These are phyloP conservation scores for Tuta absoluta DNA, from an alignment of 2,888 invertebrate species.

Conservation along the genomic window DNA sequence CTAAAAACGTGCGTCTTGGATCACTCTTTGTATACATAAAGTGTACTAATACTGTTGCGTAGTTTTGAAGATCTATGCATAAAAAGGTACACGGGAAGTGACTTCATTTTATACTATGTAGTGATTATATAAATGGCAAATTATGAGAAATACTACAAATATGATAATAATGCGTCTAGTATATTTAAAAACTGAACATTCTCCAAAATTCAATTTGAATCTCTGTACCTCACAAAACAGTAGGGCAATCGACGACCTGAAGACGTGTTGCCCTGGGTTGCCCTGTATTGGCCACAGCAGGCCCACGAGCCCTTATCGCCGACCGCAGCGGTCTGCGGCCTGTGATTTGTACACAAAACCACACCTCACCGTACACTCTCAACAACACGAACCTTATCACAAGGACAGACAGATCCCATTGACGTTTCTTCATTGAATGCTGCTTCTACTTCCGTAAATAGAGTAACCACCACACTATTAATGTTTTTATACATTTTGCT, in stretches of 20 bases:
- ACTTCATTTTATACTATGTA: too few relatives aligned
- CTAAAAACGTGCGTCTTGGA: too few relatives aligned
- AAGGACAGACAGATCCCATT: background rate
- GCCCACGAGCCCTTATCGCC: constrained; percentile 25
- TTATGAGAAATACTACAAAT: background rate
- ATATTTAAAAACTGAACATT: background rate
- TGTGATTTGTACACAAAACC: constrained; percentile 17
- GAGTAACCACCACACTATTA: constrained; percentile 73
- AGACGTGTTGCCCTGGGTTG: background rate
- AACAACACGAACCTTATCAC: background rate
- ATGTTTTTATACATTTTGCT: constrained; percentile 55
- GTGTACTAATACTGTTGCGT: too few relatives aligned
- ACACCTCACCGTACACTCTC: background rate
- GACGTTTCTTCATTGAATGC: background rate
- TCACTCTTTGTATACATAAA: too few relatives aligned
- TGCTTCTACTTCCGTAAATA: constrained; percentile 71
- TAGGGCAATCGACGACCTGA: background rate
- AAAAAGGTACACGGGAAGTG: too few relatives aligned
- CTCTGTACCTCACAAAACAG: background rate
- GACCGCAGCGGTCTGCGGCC: constrained; percentile 22
- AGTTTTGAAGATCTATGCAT: too few relatives aligned
- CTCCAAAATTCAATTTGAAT: background rate
- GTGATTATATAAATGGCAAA: too few relatives aligned
- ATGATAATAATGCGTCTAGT: background rate
- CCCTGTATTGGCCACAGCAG: background rate